Base-by-base conservation (phyloP, 1,140 invertebrate genomes). In the Epicauta chinensis region DNA sequence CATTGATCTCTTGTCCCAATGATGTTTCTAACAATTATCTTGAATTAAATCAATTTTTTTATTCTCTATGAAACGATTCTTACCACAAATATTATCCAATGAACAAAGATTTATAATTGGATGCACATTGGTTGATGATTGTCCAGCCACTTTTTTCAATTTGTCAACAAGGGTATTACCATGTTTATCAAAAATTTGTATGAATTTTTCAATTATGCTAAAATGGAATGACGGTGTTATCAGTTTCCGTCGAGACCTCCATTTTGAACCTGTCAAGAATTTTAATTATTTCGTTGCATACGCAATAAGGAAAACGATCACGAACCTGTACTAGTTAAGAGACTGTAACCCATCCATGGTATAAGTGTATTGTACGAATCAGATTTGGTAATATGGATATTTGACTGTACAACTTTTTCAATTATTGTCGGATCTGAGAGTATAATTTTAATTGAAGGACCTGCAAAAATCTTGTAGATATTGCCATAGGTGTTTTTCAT, bases 221-320 rank as follows among this genome's bases (percentile, higher is more conserved):
- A 89, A 88, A 64, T 91, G 88, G 62, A 91, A 91, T 0, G 86
- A 82, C 4, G 88, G n/a, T n/a, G n/a, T n/a, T n/a, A n/a, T n/a
- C n/a, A n/a, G n/a, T n/a, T n/a, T n/a, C n/a, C n/a, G n/a, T n/a
- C n/a, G n/a, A n/a, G n/a, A n/a, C n/a, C n/a, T n/a, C n/a, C n/a
- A n/a, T n/a, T n/a, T n/a, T n/a, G n/a, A n/a, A n/a, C n/a, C n/a
- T n/a, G n/a, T n/a, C n/a, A n/a, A n/a, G n/a, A n/a, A n/a, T n/a
- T n/a, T n/a, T n/a, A n/a, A n/a, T n/a, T n/a, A n/a, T n/a, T n/a
- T n/a, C n/a, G n/a, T n/a, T n/a, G n/a, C n/a, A n/a, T n/a, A n/a
- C n/a, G n/a, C n/a, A n/a, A n/a, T n/a, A n/a, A n/a, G n/a, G n/a
- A n/a, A n/a, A n/a, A n/a, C n/a, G n/a, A n/a, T n/a, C n/a, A n/a